Percentiles rank a stretch among this genome's conserved stretches.
These are phyloP conservation scores for Atethmia centrago DNA, from an alignment of 2,888 invertebrate genomes.

Conservation along the genomic window DNA sequence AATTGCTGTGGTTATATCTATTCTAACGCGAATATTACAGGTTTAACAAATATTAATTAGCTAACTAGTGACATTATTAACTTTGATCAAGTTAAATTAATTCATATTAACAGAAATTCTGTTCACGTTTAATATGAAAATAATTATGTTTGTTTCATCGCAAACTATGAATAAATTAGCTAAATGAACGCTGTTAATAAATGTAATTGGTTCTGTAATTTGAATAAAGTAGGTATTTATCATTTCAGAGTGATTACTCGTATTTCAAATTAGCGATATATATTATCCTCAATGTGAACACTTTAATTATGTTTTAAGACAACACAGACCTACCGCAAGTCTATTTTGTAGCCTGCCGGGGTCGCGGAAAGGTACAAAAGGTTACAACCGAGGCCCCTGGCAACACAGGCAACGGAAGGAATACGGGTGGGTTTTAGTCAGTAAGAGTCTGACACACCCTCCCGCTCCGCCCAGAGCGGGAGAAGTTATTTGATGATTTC, in stretches of 20 bases:
- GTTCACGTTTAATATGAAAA: constrained; percentile 9
- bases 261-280: background rate
- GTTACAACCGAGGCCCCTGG: too few relatives aligned
- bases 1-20: constrained; percentile 11
- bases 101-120: constrained; percentile 11
- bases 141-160: constrained; percentile 8
- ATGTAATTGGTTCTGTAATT: background rate
- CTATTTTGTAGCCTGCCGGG: too few relatives aligned
- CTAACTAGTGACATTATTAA: constrained; percentile 22
- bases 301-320: too few relatives aligned
- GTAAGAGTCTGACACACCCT: too few relatives aligned
- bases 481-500: too few relatives aligned
- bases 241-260: background rate
- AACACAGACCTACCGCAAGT: too few relatives aligned
- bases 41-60: constrained; percentile 20
- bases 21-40: constrained; percentile 11
- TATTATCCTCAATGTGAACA: too few relatives aligned
- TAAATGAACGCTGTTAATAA: background rate
- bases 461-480: too few relatives aligned
- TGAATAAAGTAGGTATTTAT: background rate
- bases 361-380: too few relatives aligned
- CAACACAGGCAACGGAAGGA: too few relatives aligned
- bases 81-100: constrained; percentile 24
- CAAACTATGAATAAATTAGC: background rate
- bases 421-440: too few relatives aligned